Evolutionary conservation across 2,888 invertebrate genomes (phyloP).

Genomic region (Drosophila yooni): DNA sequence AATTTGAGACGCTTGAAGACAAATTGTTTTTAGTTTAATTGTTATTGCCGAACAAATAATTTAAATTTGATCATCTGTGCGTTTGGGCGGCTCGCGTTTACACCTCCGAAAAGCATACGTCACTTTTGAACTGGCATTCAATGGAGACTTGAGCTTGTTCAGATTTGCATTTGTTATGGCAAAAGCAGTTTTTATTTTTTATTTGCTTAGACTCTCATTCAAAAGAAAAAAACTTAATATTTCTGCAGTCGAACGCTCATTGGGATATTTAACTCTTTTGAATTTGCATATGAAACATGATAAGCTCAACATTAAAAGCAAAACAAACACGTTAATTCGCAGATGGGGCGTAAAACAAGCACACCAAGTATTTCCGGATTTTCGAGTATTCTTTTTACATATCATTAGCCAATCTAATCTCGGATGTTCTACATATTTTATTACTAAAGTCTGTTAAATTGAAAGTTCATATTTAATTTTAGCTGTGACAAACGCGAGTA

Average conservation of each 20-base stretch:
- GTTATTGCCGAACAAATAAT: constrained; percentile 34
- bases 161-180: constrained; percentile 14
- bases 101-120: constrained; percentile 52
- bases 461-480: constrained; percentile 44
- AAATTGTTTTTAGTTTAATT: constrained; percentile 23
- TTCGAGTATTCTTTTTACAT: constrained; percentile 44
- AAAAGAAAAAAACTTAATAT: constrained; percentile 24
- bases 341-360: constrained; percentile 39
- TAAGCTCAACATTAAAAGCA: constrained; percentile 18
- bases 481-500: constrained; percentile 51
- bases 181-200: constrained; percentile 4
- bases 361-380: constrained; percentile 56
- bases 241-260: constrained; percentile 23
- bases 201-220: constrained; percentile 6
- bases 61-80: constrained; percentile 48
- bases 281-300: constrained; percentile 53
- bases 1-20: constrained; percentile 20
- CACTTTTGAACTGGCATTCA: constrained; percentile 17
- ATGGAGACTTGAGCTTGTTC: constrained; percentile 13
- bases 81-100: constrained; percentile 49
- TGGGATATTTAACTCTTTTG: background rate
- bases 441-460: constrained; percentile 15
- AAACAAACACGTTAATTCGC: constrained; percentile 43
- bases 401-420: constrained; percentile 5
- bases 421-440: constrained; percentile 25